These are phyloP conservation scores for Sarcophaga subvicina DNA, from an alignment of 2,888 invertebrate species.

Conservation along the genomic window DNA sequence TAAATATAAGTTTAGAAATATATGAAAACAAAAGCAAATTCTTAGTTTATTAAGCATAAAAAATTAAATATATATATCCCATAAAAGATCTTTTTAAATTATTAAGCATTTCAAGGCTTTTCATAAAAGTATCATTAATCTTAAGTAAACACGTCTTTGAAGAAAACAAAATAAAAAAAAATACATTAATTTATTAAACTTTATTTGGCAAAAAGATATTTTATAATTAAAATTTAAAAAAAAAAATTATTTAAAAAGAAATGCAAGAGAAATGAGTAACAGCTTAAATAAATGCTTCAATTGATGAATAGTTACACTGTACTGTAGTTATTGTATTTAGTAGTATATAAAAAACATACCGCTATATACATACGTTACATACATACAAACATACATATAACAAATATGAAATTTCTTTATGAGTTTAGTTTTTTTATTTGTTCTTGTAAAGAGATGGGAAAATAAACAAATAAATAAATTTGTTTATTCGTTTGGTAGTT, in stretches of 20 bases:
- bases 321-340: conserved; percentile 26
- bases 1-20: conserved; percentile 29
- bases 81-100: conserved; percentile 29
- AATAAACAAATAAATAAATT: conserved; percentile 7
- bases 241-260: conserved; percentile 65
- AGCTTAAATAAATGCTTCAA: conserved; percentile 24
- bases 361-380: conserved; percentile 27
- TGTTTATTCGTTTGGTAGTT: conserved; percentile 4
- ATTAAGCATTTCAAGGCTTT: conserved; percentile 60
- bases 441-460: conserved; percentile 32
- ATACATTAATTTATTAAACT: conserved; percentile 51
- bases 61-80: conserved; percentile 36
- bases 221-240: conserved; percentile 61
- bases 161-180: conserved; percentile 36
- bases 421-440: conserved; percentile 24
- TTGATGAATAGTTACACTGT: neutral
- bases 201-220: conserved; percentile 81
- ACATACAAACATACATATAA: neutral
- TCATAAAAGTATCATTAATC: conserved; percentile 33
- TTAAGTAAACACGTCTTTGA: conserved; percentile 3
- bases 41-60: conserved; percentile 45
- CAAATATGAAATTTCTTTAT: conserved; percentile 36
- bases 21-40: conserved; percentile 26
- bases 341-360: conserved; percentile 32
- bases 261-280: conserved; percentile 56